A percentile compares a stretch with the other conserved stretches of the same genome.
Evolutionary conservation across 2,113 vertebrate species (phyloP).

Genomic region (Grammomys surdaster): DNA sequence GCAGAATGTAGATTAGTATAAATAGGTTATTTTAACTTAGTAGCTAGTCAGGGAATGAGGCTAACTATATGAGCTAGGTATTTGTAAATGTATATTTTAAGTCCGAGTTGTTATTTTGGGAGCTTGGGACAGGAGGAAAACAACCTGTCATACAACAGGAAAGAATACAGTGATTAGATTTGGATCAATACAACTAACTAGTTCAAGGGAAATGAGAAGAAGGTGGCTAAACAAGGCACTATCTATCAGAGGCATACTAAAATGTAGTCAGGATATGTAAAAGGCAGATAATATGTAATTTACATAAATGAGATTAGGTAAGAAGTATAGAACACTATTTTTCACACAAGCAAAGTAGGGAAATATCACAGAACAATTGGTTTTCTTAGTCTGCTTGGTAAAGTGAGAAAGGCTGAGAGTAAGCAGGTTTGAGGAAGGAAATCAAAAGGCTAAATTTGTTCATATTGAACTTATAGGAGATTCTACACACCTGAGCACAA

Average conservation of each 20-base stretch:
- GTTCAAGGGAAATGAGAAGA: neutral
- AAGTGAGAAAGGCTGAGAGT: neutral
- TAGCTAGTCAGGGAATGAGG: no score
- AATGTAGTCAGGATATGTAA: neutral
- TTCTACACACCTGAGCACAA: neutral
- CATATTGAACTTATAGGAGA: neutral
- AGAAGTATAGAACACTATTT: neutral
- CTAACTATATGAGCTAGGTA: no score
- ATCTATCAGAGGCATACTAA: neutral
- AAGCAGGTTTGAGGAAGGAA: neutral
- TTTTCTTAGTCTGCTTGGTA: neutral
- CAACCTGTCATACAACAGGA: no score
- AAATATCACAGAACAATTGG: neutral
- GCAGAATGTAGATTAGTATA: no score
- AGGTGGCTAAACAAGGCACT: neutral
- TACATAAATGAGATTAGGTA: neutral
- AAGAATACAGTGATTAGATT: neutral
- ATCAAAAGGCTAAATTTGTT: conserved; percentile 2
- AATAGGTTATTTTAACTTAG: no score
- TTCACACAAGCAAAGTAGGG: neutral
- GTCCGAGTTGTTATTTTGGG: no score
- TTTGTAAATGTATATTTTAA: no score
- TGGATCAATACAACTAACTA: neutral
- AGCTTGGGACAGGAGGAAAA: no score
- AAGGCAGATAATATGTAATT: neutral